Evolutionary conservation across 2,113 vertebrate species (phyloP).

Genomic region (Pongo abelii): DNA sequence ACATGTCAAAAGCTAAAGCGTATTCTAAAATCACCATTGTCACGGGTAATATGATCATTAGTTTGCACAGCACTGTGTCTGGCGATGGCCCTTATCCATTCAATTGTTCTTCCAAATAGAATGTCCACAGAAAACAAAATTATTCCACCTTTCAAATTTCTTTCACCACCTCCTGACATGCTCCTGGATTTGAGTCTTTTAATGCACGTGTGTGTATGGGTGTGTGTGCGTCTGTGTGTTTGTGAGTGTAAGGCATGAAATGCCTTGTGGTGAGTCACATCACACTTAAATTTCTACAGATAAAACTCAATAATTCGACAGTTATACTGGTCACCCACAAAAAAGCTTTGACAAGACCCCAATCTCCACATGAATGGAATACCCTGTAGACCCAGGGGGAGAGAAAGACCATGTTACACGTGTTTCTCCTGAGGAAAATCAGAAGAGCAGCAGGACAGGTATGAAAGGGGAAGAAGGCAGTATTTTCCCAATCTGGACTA

Average conservation of each 20-base stretch:
- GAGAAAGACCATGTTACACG: neutral
- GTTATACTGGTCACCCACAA: neutral
- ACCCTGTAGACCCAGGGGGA: neutral
- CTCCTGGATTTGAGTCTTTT: neutral
- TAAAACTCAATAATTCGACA: neutral
- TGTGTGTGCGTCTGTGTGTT: neutral
- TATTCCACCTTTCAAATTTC: conserved; percentile 29
- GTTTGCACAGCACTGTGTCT: neutral
- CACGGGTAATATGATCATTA: neutral
- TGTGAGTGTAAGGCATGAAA: neutral
- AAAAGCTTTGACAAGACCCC: neutral
- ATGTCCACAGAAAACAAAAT: neutral
- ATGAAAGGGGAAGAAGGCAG: neutral
- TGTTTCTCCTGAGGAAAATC: neutral
- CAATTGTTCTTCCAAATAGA: conserved; percentile 19
- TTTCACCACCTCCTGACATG: neutral
- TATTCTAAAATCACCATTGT: neutral
- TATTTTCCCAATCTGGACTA: neutral
- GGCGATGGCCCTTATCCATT: neutral
- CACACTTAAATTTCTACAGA: conserved; percentile 39
- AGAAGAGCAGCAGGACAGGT: neutral
- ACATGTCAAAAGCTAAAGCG: neutral
- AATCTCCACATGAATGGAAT: neutral
- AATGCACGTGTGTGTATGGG: neutral
- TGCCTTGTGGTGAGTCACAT: conserved; percentile 32